A percentile compares a stretch with the other conserved stretches of the same genome.
These are phyloP conservation scores for Centroberyx gerrardi DNA, from an alignment of 2,797 vertebrate genomes.

Conservation along the genomic window DNA sequence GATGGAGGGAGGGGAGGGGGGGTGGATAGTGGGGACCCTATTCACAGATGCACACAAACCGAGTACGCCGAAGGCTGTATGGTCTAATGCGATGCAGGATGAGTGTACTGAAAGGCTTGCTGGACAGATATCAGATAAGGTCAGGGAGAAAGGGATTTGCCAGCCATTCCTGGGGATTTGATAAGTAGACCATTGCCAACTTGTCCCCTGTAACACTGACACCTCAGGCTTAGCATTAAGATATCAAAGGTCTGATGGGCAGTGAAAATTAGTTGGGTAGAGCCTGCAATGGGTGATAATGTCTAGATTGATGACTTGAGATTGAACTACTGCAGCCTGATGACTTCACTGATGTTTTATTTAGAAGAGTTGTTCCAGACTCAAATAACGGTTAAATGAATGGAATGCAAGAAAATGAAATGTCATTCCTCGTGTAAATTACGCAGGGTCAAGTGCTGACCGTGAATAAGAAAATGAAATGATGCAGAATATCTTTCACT, in stretches of 20 bases:
- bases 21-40: background rate
- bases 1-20: background rate
- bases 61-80: constrained; percentile 60
- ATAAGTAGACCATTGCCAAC: constrained; percentile 66
- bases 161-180: constrained; percentile 71
- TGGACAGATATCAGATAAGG: constrained; percentile 71
- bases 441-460: constrained; percentile 24
- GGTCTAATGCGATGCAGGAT: constrained; percentile 67
- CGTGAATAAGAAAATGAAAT: background rate
- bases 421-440: constrained; percentile 23
- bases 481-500: constrained; percentile 16
- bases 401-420: constrained; percentile 14
- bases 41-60: constrained; percentile 27
- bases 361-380: constrained; percentile 32
- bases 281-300: constrained; percentile 31
- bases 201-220: constrained; percentile 46
- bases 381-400: constrained; percentile 9
- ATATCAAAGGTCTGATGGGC: constrained; percentile 57
- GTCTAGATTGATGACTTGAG: constrained; percentile 30
- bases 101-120: constrained; percentile 66
- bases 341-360: constrained; percentile 29
- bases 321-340: background rate
- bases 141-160: constrained; percentile 72
- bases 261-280: constrained; percentile 30
- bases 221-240: constrained; percentile 52